Evolutionary conservation across 2,113 vertebrate species (phyloP).

Genomic region (Arvicanthis niloticus): DNA sequence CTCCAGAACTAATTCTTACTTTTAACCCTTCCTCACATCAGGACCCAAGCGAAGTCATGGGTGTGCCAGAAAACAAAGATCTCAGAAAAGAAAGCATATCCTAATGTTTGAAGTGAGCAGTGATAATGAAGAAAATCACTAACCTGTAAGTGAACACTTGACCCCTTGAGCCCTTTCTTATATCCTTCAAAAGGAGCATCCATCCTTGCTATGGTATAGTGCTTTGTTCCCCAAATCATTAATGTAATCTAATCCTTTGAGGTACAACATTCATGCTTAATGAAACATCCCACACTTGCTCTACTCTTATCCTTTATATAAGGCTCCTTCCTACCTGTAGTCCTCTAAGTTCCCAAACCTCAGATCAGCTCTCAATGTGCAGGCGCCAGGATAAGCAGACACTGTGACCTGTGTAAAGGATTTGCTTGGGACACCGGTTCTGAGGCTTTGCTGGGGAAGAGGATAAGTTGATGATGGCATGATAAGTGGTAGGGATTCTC

Average conservation of each 20-base stretch:
- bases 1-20: background rate
- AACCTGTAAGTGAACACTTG: background rate
- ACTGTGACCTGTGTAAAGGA: background rate
- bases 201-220: background rate
- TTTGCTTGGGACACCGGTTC: background rate
- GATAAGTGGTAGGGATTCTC: background rate
- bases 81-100: background rate
- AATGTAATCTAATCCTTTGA: background rate
- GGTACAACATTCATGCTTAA: background rate
- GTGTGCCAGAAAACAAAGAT: background rate
- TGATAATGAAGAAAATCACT: background rate
- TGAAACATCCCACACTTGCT: background rate
- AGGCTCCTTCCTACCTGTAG: background rate
- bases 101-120: background rate
- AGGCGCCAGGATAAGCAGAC: background rate
- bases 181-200: background rate
- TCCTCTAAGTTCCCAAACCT: background rate
- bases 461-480: background rate
- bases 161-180: background rate
- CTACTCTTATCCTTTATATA: background rate
- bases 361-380: background rate
- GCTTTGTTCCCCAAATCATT: background rate
- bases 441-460: background rate
- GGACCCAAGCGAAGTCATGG: background rate
- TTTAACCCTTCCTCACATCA: background rate